A percentile compares a stretch with the other conserved stretches of the same genome.
Conservation (phyloP, 1,140 invertebrate genomes). For the Condylostylus longicornis region DNA sequence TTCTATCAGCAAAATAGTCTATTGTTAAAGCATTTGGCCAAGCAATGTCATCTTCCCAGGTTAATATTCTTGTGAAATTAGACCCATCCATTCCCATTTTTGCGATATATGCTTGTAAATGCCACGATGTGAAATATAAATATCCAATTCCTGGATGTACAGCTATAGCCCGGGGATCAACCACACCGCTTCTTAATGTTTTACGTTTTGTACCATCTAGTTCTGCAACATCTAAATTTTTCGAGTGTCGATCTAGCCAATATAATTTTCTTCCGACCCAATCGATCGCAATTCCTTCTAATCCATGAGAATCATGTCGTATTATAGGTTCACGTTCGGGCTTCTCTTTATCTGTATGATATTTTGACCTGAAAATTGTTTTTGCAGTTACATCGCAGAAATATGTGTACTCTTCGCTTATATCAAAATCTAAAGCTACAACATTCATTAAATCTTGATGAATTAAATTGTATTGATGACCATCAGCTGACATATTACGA, state of each 20-base stretch:
- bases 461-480: conserved; percentile 66
- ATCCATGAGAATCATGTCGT: conserved; percentile 80
- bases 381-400: conserved; percentile 92
- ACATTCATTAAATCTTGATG: conserved; percentile 94
- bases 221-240: conserved; percentile 84
- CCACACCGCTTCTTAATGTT: conserved; percentile 72
- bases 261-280: conserved; percentile 95
- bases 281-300: conserved; percentile 93
- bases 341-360: conserved; percentile 30
- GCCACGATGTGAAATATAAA: conserved; percentile 92
- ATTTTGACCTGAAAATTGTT: conserved; percentile 66
- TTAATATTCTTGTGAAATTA: conserved; percentile 77
- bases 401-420: conserved; percentile 67
- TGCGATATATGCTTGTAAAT: conserved; percentile 92
- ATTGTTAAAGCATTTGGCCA: conserved; percentile 97
- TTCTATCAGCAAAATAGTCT: conserved; percentile 86
- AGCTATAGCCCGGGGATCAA: conserved; percentile 83
- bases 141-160: conserved; percentile 91
- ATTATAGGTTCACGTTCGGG: conserved; percentile 66
- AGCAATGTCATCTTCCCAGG: conserved; percentile 85
- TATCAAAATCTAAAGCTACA: conserved; percentile 89
- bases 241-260: conserved; percentile 91
- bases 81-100: conserved; percentile 94
- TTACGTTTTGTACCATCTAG: conserved; percentile 82
- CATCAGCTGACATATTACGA: conserved; percentile 86